Percentiles rank a stretch among this genome's conserved stretches.
These are phyloP conservation scores for Pterocles burchelli DNA, from an alignment of 2,113 vertebrate genomes.

Conservation along the genomic window DNA sequence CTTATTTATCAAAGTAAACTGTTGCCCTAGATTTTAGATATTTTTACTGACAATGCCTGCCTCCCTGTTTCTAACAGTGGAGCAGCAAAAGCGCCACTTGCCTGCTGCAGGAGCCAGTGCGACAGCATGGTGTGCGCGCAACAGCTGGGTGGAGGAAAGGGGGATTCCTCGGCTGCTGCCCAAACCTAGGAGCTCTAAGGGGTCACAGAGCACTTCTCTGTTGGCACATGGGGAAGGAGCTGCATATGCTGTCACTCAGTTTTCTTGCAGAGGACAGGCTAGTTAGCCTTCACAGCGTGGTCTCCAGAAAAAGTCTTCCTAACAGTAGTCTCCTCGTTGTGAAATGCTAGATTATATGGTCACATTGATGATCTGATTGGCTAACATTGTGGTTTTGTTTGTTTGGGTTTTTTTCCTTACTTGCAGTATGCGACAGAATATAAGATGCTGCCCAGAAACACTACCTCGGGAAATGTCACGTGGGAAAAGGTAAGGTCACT, in stretches of 20 bases:
- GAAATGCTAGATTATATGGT: neutral
- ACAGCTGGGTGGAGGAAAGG: neutral
- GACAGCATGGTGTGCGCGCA: neutral
- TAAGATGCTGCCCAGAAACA: slow-evolving; percentile 76
- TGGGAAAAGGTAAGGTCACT: slow-evolving; percentile 83
- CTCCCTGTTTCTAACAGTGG: neutral
- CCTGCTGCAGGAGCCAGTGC: neutral
- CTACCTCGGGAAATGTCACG: slow-evolving; percentile 81
- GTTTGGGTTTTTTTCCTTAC: neutral
- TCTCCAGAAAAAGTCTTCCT: neutral
- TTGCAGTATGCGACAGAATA: slow-evolving; percentile 90
- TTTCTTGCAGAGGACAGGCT: neutral
- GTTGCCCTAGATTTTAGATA: slow-evolving; percentile 8
- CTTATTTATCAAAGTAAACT: neutral
- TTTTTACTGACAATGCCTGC: neutral
- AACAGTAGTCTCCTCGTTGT: neutral
- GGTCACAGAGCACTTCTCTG: neutral
- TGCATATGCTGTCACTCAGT: neutral
- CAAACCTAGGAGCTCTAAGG: neutral
- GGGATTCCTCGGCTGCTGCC: neutral
- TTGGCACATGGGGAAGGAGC: neutral
- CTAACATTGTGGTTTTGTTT: neutral
- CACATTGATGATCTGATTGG: neutral
- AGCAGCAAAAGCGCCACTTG: neutral
- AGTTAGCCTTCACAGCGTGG: neutral